Evolutionary conservation across 2,797 vertebrate genomes (phyloP), one percentile per base, ranked within the genome.

Genomic region (Allobates femoralis): DNA sequence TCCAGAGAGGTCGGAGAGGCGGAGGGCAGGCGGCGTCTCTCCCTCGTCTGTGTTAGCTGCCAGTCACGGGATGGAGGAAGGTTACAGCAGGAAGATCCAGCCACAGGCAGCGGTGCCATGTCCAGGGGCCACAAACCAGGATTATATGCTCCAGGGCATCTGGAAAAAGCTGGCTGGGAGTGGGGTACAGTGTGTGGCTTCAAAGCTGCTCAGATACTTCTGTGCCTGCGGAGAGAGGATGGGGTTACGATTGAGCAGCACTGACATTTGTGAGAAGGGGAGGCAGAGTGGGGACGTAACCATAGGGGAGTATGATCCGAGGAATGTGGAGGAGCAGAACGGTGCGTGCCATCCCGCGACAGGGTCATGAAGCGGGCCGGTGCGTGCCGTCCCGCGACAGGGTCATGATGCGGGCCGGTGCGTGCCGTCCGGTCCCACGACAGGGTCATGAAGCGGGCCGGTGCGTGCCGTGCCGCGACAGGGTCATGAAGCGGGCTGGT

Each of bases 181-280:
- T 0, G 97, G 97, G 81, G 96, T 96, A 91, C 97, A 98, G 90
- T 98, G 97, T 2, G 96, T 97, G 0, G 96, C 93, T 77, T 98
- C 97, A n/a, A 98, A 97, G 92, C 97, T 98, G 79, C 94, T 94
- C 92, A 98, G 94, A 90, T 98, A 94, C 90, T 96, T 98, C 90
- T 94, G 94, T 26, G 97, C 96, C 96, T 97, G 90, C 14, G 88
- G 90, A 88, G 51, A 37, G 80, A 79, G 41, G 3, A 16, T 32
- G 0, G 1, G 5, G 56, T 67, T 37, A 34, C 18, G 55, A 46
- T 6, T 11, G 0, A 34, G 37, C 34, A 21, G 46, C 10, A 41
- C 37, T 5, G 2, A 12, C 50, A 51, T 51, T 16, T 12, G 7
- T 51, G 50, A 12, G 50, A 51, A 12, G 50, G 11, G 37, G 21